These are phyloP conservation scores for Seriola aureovittata DNA, from an alignment of 2,113 vertebrate species.

Conservation along the genomic window DNA sequence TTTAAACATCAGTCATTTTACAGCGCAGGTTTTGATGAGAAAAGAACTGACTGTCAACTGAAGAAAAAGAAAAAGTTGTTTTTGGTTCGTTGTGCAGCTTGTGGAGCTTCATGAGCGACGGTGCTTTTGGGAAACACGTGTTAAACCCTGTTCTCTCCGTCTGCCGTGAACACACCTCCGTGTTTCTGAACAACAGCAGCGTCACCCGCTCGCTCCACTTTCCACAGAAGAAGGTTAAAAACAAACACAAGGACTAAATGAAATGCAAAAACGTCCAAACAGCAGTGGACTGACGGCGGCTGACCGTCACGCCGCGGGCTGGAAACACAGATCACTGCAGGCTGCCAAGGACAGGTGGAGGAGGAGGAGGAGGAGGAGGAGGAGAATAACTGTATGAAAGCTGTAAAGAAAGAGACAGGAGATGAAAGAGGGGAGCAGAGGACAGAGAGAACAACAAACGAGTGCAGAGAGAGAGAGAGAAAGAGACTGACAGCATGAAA, in stretches of 20 bases:
- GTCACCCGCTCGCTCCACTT: not conserved
- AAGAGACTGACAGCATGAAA: slow-evolving; percentile 64
- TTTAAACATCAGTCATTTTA: no score
- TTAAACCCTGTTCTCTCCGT: not conserved
- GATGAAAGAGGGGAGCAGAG: slow-evolving; percentile 37
- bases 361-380: slow-evolving; percentile 7
- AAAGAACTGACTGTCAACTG: no score
- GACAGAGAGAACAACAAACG: slow-evolving; percentile 18
- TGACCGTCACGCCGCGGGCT: slow-evolving; percentile 5
- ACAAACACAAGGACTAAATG: not conserved
- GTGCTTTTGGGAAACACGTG: no score
- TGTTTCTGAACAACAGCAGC: not conserved
- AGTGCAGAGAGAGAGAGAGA: slow-evolving; percentile 10
- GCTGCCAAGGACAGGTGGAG: slow-evolving; percentile 50
- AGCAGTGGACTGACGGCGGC: slow-evolving; percentile 7
- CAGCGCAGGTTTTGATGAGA: no score
- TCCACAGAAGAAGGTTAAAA: slow-evolving; percentile 13
- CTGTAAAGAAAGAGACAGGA: slow-evolving; percentile 18
- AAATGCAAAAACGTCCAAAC: slow-evolving; percentile 10
- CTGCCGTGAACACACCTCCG: not conserved
- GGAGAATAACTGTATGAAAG: slow-evolving; percentile 28
- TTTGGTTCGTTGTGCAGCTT: no score
- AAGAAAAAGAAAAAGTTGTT: no score
- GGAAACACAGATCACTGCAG: slow-evolving; percentile 31
- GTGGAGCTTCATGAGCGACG: no score